A percentile compares a stretch with the other conserved stretches of the same genome.
phyloP scores from a whole-genome alignment of 2,888 invertebrate genomes.

The Dascillus cervinus region DNA sequence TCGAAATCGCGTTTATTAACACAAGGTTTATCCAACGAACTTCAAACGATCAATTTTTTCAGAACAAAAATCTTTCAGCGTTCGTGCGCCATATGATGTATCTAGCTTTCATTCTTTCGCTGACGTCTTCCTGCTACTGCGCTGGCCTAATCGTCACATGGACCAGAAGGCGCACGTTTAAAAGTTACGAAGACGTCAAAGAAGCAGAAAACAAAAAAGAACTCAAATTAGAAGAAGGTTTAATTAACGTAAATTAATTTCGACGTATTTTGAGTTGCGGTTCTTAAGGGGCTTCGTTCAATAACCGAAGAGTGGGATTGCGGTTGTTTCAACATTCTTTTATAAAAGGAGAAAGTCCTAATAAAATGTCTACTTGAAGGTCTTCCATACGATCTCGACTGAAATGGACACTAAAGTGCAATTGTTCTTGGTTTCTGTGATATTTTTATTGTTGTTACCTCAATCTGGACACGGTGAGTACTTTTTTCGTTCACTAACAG shows the following conservation, averaged over 20 bases:
- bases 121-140: constrained; percentile 51
- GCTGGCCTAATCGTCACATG: constrained; percentile 50
- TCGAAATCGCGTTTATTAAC: constrained; percentile 46
- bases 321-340: constrained; percentile 9
- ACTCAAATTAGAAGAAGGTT: background rate
- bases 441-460: constrained; percentile 13
- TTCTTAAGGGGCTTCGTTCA: too few species aligned
- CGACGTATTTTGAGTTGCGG: constrained; percentile 6
- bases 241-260: background rate
- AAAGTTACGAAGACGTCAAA: constrained; percentile 28
- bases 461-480: constrained; percentile 17
- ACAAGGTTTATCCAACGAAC: constrained; percentile 36
- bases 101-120: constrained; percentile 48
- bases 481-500: constrained; percentile 1
- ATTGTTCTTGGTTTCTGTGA: constrained; percentile 8
- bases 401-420: constrained; percentile 12
- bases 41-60: too few species aligned
- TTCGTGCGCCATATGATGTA: constrained; percentile 52
- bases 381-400: constrained; percentile 6
- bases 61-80: constrained; percentile 37
- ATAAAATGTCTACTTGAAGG: constrained; percentile 15
- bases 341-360: constrained; percentile 19
- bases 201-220: constrained; percentile 13
- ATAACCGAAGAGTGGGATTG: too few species aligned
- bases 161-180: constrained; percentile 41